phyloP scores from a whole-genome alignment of 2,797 vertebrate genomes.

The Sciaenops ocellatus region DNA sequence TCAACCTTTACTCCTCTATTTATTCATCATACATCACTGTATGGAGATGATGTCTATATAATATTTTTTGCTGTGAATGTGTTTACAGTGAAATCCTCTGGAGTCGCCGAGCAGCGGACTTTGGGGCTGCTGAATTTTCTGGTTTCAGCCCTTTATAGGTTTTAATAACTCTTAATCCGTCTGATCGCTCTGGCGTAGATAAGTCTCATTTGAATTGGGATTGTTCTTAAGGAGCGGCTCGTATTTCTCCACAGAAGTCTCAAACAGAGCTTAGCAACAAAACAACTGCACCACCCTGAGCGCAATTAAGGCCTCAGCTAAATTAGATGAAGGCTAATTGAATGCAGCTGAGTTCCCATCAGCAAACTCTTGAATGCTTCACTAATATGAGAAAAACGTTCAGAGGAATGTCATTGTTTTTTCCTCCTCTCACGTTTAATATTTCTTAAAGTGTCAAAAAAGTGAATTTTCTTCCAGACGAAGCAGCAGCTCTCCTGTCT shows the following conservation, averaged over 20 bases:
- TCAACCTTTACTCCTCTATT: background rate
- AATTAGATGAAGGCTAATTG: slow-evolving; percentile 83
- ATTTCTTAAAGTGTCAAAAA: background rate
- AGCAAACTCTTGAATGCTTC: slow-evolving; percentile 58
- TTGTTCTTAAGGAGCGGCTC: slow-evolving; percentile 81
- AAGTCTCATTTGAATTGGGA: slow-evolving; percentile 90
- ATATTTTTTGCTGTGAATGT: slow-evolving; percentile 40
- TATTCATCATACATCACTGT: slow-evolving; percentile 21
- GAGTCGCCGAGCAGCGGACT: slow-evolving; percentile 81
- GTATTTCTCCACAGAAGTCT: slow-evolving; percentile 73
- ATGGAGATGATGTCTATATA: slow-evolving; percentile 67
- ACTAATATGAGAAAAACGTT: slow-evolving; percentile 54
- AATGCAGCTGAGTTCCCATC: slow-evolving; percentile 75
- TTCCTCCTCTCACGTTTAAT: background rate
- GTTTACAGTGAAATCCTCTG: slow-evolving; percentile 59
- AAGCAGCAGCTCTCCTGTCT: background rate
- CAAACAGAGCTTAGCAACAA: slow-evolving; percentile 79
- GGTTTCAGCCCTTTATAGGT: slow-evolving; percentile 83
- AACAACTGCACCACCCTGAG: slow-evolving; percentile 81
- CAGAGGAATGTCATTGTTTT: slow-evolving; percentile 10
- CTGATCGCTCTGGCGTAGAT: slow-evolving; percentile 92
- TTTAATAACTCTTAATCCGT: slow-evolving; percentile 93
- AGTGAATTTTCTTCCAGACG: background rate
- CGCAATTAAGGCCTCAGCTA: slow-evolving; percentile 83
- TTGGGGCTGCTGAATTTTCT: slow-evolving; percentile 79